Evolutionary conservation across 1,140 invertebrate species (phyloP), one percentile per base, ranked within the genome.

Genomic region (Pollicipes pollicipes): DNA sequence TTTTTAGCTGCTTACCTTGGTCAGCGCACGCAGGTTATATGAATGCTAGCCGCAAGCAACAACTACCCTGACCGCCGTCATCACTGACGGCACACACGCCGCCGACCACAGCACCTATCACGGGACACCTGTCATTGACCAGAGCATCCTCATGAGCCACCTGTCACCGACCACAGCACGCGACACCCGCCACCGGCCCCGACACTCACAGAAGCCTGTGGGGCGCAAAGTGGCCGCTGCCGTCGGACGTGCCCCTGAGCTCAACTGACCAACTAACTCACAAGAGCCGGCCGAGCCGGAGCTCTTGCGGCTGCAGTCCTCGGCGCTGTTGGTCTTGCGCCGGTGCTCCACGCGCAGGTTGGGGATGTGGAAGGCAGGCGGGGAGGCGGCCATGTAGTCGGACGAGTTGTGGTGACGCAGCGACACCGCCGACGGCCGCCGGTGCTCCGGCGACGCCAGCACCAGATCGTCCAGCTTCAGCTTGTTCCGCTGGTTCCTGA

Each of bases 221-320:
- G n/a, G n/a, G n/a, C n/a, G n/a, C 89, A 92, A 0, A 90, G 91
- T 78, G 91, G 93, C 63, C 90, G 84, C 76, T 90, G 88, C 76
- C 67, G 69, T 67, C 68, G 70, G 66, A 10, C 17, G 63, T 68
- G 37, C 71, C 68, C n/a, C n/a, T n/a, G n/a, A n/a, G n/a, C n/a
- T n/a, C n/a, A n/a, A n/a, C n/a, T n/a, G n/a, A n/a, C n/a, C n/a
- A n/a, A n/a, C n/a, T n/a, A n/a, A n/a, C 63, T 64, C 63, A 64
- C 63, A 64, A 24, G 63, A 64, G 21, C 63, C 63, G 24, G 27
- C 63, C 63, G 63, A 64, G 63, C 63, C 63, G 63, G 10, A 10
- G 63, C 63, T 64, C 27, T 64, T 64, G 63, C 63, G 63, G 27
- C 63, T 64, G 63, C 63, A 64, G 63, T 64, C 63, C 63, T 64